Conservation (phyloP, 2,888 invertebrate genomes). For the Andrena minutula region DNA sequence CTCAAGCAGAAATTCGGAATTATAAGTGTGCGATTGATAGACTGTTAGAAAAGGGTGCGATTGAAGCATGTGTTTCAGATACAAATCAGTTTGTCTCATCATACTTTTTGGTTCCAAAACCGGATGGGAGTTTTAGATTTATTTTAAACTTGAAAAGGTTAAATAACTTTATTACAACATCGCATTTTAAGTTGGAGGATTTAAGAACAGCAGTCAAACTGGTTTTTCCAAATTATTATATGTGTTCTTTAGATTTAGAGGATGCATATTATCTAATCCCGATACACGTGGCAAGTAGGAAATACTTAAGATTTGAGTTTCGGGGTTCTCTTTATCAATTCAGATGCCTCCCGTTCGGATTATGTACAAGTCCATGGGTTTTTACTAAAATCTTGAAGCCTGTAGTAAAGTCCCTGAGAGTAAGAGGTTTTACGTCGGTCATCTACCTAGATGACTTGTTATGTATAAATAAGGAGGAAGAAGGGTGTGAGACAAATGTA, state of each 20-base stretch:
- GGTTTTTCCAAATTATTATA: not conserved
- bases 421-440: not conserved
- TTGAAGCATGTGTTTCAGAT: not conserved
- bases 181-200: slow-evolving; percentile 38
- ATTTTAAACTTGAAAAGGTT: slow-evolving; percentile 26
- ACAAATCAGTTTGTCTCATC: slow-evolving; percentile 20
- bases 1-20: not conserved
- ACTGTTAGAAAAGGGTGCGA: not conserved
- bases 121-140: slow-evolving; percentile 18
- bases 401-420: slow-evolving; percentile 12
- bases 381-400: slow-evolving; percentile 63
- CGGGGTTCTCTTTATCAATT: slow-evolving; percentile 36
- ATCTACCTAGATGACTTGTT: not conserved
- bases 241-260: slow-evolving; percentile 9
- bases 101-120: slow-evolving; percentile 20
- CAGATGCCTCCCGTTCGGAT: slow-evolving; percentile 56
- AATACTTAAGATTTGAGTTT: slow-evolving; percentile 30
- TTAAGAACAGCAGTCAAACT: not conserved
- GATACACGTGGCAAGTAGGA: slow-evolving; percentile 4
- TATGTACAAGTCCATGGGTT: slow-evolving; percentile 48
- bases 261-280: slow-evolving; percentile 25
- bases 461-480: not conserved
- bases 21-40: not conserved
- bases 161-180: slow-evolving; percentile 9
- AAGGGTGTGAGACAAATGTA: not conserved